Conservation (phyloP, 2,888 invertebrate species). For the Stenoptilia bipunctidactyla region DNA sequence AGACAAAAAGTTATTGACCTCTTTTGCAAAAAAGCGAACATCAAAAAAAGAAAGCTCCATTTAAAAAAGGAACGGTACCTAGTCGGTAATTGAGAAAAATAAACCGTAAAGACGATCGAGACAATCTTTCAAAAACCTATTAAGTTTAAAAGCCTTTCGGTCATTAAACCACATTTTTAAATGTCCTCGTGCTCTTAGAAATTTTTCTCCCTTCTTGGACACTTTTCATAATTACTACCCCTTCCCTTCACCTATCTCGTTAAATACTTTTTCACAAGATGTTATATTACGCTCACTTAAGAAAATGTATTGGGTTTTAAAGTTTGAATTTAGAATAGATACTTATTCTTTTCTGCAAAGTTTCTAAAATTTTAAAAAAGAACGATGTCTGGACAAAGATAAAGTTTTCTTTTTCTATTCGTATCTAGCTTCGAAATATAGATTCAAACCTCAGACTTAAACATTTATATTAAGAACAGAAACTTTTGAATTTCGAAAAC, state of each 20-base stretch:
- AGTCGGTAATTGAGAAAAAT: neutral
- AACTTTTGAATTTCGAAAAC: too few species aligned
- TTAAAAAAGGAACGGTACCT: too few species aligned
- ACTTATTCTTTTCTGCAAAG: too few species aligned
- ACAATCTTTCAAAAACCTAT: slow-evolving; percentile 58
- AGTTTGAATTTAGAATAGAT: too few species aligned
- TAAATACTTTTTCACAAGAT: slow-evolving; percentile 50
- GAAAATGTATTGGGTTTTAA: slow-evolving; percentile 1
- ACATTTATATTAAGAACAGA: too few species aligned
- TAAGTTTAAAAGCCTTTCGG: slow-evolving; percentile 61
- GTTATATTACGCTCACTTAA: slow-evolving; percentile 30
- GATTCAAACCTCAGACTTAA: too few species aligned
- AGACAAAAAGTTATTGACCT: too few species aligned
- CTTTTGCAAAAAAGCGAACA: neutral
- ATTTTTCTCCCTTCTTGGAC: slow-evolving; percentile 53
- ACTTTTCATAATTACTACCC: slow-evolving; percentile 67
- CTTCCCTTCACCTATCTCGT: slow-evolving; percentile 21
- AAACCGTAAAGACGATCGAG: slow-evolving; percentile 21
- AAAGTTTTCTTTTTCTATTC: too few species aligned
- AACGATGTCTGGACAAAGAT: too few species aligned
- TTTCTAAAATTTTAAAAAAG: too few species aligned
- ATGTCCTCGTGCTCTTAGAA: slow-evolving; percentile 39
- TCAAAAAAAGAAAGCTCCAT: neutral
- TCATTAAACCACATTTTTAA: slow-evolving; percentile 63
- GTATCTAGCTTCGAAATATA: too few species aligned